Evolutionary conservation across 2,113 vertebrate genomes (phyloP).

Genomic region (Danionella cerebrum): DNA sequence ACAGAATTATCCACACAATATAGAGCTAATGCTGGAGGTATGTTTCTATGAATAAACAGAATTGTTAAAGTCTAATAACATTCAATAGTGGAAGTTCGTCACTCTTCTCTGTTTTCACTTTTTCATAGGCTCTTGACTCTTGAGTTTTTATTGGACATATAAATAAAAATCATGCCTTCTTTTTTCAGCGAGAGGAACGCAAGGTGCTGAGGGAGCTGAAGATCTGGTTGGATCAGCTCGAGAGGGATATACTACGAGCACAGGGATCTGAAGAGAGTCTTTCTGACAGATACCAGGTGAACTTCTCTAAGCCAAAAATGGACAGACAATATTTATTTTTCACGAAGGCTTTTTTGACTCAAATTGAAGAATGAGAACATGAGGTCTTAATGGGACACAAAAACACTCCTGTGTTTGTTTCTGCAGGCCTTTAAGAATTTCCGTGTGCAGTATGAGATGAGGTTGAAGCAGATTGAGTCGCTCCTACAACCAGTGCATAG

Average conservation of each 20-base stretch:
- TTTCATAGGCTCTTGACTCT: no score
- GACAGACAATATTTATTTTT: no score
- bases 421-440: conserved; percentile 83
- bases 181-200: conserved; percentile 79
- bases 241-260: conserved; percentile 82
- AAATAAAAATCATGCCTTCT: no score
- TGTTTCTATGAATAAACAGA: conserved; percentile 46
- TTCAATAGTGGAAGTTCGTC: background rate
- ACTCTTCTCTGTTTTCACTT: background rate
- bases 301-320: no score
- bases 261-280: conserved; percentile 79
- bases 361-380: background rate
- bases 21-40: conserved; percentile 72
- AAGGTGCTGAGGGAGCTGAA: conserved; percentile 80
- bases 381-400: background rate
- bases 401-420: background rate
- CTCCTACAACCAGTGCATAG: conserved; percentile 75
- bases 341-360: no score
- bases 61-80: background rate
- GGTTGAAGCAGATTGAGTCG: conserved; percentile 82
- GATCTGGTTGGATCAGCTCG: conserved; percentile 90
- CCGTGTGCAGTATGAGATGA: conserved; percentile 85
- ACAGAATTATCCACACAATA: conserved; percentile 68
- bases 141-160: no score
- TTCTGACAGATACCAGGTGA: conserved; percentile 90